These are phyloP conservation scores for Hyles vespertilio DNA, from an alignment of 1,140 invertebrate species.

Conservation along the genomic window DNA sequence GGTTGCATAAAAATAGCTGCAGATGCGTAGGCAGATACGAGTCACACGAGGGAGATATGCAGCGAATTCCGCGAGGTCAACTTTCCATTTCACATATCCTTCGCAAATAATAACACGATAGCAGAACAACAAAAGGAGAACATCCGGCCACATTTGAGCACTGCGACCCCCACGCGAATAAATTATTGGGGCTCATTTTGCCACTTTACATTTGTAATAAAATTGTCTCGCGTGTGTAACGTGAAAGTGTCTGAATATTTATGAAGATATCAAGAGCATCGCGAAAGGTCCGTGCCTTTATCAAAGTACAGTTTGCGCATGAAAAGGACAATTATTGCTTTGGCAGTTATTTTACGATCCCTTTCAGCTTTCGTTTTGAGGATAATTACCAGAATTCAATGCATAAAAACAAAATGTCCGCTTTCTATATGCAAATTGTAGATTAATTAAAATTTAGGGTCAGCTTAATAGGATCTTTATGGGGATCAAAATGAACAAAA, in stretches of 20 bases:
- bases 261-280: constrained; percentile 43
- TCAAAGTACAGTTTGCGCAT: constrained; percentile 35
- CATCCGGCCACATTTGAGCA: constrained; percentile 4
- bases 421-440: constrained; percentile 37
- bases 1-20: background rate
- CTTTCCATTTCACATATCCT: constrained; percentile 50
- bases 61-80: constrained; percentile 31
- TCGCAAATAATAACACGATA: constrained; percentile 42
- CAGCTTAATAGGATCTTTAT: background rate
- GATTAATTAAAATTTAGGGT: constrained; percentile 23
- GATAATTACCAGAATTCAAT: constrained; percentile 25
- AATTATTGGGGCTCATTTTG: constrained; percentile 23
- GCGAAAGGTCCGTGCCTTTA: constrained; percentile 29
- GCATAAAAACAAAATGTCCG: constrained; percentile 32
- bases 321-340: constrained; percentile 46
- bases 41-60: constrained; percentile 3
- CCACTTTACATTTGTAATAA: constrained; percentile 25
- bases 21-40: background rate
- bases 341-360: constrained; percentile 53
- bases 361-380: constrained; percentile 25
- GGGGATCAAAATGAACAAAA: background rate
- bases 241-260: constrained; percentile 61
- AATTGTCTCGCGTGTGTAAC: constrained; percentile 30
- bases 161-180: constrained; percentile 17
- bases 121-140: constrained; percentile 34